Conservation (phyloP, 2,888 invertebrate species). For the Andrena fulva region DNA sequence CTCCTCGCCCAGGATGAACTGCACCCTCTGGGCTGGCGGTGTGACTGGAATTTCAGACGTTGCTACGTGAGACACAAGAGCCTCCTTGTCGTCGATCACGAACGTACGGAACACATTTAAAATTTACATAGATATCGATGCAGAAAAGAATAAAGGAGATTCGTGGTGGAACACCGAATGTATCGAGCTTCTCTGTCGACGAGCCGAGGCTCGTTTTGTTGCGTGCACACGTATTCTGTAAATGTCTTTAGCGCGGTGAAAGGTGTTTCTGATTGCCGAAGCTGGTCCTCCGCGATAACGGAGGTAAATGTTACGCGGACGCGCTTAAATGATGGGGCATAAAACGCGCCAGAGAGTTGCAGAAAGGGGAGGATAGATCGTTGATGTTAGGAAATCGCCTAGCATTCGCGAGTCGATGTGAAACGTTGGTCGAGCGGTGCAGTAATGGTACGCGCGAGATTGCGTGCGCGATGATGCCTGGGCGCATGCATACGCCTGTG, state of each 20-base stretch:
- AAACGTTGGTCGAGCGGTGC: constrained; percentile 15
- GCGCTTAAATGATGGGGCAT: background rate
- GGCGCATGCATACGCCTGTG: constrained; percentile 54
- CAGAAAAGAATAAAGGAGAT: constrained; percentile 5
- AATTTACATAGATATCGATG: constrained; percentile 13
- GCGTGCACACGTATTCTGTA: constrained; percentile 13
- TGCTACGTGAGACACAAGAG: constrained; percentile 9
- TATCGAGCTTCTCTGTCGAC: background rate
- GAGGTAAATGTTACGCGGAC: background rate
- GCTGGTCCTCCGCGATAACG: background rate
- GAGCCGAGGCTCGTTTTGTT: background rate
- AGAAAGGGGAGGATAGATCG: background rate
- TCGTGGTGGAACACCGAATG: background rate
- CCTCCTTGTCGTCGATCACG: background rate
- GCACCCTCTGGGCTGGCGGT: constrained; percentile 97
- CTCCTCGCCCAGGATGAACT: constrained; percentile 98
- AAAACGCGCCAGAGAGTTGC: background rate
- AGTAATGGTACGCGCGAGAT: constrained; percentile 1
- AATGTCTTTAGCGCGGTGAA: background rate
- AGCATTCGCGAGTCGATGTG: background rate
- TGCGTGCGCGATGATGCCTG: constrained; percentile 26
- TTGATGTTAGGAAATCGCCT: constrained; percentile 1
- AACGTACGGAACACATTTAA: background rate
- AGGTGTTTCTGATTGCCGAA: background rate
- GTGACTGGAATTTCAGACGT: constrained; percentile 87